Percentiles rank a stretch among this genome's conserved stretches.
phyloP scores from a whole-genome alignment of 53 echinoderm and acorn worm species.

The Pentamera pediparva region DNA sequence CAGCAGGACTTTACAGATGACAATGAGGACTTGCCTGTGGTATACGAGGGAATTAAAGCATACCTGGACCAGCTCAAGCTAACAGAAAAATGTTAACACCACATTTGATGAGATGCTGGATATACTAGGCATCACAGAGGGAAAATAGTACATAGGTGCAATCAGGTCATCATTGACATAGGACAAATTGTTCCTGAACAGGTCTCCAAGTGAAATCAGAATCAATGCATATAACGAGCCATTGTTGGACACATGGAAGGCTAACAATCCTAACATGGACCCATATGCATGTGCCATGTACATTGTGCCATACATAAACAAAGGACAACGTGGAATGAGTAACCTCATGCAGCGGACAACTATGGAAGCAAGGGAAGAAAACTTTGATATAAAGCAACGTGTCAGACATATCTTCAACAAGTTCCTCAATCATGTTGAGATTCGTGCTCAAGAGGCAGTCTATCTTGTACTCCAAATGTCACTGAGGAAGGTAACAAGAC shows the following conservation, averaged over 20 bases:
- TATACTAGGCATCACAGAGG: conserved; percentile 22
- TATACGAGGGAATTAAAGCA: background rate
- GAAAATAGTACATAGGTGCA: conserved; percentile 32
- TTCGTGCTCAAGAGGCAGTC: conserved; percentile 52
- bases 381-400: conserved; percentile 8
- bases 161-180: conserved; percentile 14
- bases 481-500: conserved; percentile 21
- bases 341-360: conserved; percentile 23
- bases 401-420: conserved; percentile 39
- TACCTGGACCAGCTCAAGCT: background rate
- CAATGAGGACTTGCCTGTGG: background rate
- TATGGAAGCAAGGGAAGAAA: conserved; percentile 41
- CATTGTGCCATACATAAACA: conserved; percentile 45
- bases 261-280: conserved; percentile 40
- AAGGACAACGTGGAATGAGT: conserved; percentile 42
- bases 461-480: conserved; percentile 36
- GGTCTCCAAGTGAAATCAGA: conserved; percentile 29
- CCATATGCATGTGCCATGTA: conserved; percentile 44
- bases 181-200: conserved; percentile 29
- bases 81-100: background rate
- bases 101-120: conserved; percentile 15
- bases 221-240: conserved; percentile 29
- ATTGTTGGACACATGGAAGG: conserved; percentile 31
- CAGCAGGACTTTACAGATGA: background rate
- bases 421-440: conserved; percentile 44